A percentile compares a stretch with the other conserved stretches of the same genome.
Conservation (phyloP, 1,140 invertebrate species). For the Drosophila rhopaloa region DNA sequence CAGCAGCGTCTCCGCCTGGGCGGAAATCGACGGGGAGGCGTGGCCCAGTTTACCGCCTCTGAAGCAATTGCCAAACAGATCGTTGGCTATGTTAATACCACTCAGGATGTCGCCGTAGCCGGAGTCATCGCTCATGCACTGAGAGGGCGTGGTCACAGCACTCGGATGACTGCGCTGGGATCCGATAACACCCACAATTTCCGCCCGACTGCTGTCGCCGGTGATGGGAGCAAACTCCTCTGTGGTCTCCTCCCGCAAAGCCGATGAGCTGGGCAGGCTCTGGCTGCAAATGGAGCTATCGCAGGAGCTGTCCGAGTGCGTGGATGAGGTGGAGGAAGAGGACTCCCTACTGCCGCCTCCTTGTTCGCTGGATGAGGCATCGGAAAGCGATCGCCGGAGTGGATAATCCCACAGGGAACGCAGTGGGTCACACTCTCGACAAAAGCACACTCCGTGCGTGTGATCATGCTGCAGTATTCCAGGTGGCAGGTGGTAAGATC, state of each 20-base stretch:
- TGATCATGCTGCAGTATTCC: conserved; percentile 63
- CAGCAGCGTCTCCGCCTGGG: conserved; percentile 68
- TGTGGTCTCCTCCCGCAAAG: conserved; percentile 36
- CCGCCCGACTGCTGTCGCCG: conserved; percentile 66
- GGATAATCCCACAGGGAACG: conserved; percentile 89
- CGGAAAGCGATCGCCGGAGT: conserved; percentile 73
- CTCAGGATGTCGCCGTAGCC: conserved; percentile 80
- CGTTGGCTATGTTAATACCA: conserved; percentile 79
- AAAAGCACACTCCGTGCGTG: conserved; percentile 88
- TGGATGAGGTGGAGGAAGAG: conserved; percentile 63
- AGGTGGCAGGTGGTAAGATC: conserved; percentile 24
- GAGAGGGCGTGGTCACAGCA: conserved; percentile 32
- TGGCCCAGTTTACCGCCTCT: conserved; percentile 15
- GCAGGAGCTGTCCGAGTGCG: conserved; percentile 66
- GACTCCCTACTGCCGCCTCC: conserved; percentile 44
- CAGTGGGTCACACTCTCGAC: conserved; percentile 91
- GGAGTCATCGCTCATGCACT: conserved; percentile 79
- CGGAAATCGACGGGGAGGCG: conserved; percentile 17
- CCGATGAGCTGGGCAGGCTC: conserved; percentile 13
- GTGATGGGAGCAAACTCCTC: conserved; percentile 74
- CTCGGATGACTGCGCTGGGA: conserved; percentile 64
- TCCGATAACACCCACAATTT: conserved; percentile 83
- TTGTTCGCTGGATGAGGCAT: conserved; percentile 68
- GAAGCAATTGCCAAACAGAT: conserved; percentile 75
- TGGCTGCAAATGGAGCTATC: conserved; percentile 69